Percentiles rank a stretch among this genome's conserved stretches.
Evolutionary conservation across 1,140 invertebrate species (phyloP).

Genomic region (Stegodyphus mimosarum): DNA sequence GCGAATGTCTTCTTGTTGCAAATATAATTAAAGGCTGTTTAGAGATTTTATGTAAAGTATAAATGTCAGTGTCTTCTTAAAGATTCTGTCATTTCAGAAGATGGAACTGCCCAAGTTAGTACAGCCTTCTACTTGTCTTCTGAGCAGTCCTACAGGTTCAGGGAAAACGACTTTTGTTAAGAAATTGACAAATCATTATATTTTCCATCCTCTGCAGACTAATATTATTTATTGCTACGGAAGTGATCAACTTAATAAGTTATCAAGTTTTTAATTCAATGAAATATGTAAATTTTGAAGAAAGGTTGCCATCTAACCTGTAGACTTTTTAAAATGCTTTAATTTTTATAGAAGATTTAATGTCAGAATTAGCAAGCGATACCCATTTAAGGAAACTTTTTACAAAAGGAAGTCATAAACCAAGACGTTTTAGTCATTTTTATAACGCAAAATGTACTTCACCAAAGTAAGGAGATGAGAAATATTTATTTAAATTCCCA

Average conservation of each 20-base stretch:
- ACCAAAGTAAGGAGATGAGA: constrained; percentile 63
- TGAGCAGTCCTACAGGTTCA: not conserved
- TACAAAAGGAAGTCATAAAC: constrained; percentile 68
- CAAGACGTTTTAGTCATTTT: constrained; percentile 68
- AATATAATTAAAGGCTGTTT: not conserved
- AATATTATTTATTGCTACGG: constrained; percentile 8
- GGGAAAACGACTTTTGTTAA: constrained; percentile 15
- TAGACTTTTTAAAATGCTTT: constrained; percentile 3
- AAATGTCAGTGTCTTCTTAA: not conserved
- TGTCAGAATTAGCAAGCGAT: constrained; percentile 66
- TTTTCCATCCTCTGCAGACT: not conserved
- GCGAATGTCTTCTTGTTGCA: not conserved
- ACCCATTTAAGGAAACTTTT: constrained; percentile 67
- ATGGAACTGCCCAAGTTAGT: constrained; percentile 7
- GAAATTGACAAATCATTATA: constrained; percentile 12
- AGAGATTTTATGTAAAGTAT: not conserved
- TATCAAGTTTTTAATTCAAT: constrained; percentile 6
- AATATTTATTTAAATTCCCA: constrained; percentile 15
- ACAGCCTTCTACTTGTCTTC: not conserved
- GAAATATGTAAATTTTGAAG: constrained; percentile 12
- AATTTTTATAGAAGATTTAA: constrained; percentile 68
- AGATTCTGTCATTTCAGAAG: not conserved
- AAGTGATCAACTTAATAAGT: not conserved
- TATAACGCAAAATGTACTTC: constrained; percentile 66
- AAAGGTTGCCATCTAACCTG: not conserved